Evolutionary conservation across 2,888 invertebrate genomes (phyloP).

Genomic region (Liopterus haemorrhoidalis): DNA sequence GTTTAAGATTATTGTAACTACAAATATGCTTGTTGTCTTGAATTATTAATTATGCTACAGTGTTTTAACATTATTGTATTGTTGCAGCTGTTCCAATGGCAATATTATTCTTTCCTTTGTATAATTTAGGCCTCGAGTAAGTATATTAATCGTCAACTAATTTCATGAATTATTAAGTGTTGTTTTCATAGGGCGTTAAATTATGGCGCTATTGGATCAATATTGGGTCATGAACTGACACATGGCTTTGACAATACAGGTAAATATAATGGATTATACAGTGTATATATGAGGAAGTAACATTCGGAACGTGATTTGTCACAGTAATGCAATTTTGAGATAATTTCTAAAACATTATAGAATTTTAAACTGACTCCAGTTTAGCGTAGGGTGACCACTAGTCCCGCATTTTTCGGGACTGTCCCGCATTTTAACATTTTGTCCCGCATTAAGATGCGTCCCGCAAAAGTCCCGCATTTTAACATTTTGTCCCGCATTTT

Average conservation of each 20-base stretch:
- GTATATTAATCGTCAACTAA: constrained; percentile 40
- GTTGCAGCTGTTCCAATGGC: constrained; percentile 73
- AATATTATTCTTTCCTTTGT: constrained; percentile 78
- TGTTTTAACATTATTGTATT: constrained; percentile 14
- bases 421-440: too few relatives aligned
- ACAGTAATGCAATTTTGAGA: too few relatives aligned
- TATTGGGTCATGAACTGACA: constrained; percentile 68
- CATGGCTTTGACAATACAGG: constrained; percentile 56
- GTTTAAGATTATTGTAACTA: too few relatives aligned
- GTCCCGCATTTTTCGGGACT: too few relatives aligned
- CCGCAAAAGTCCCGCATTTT: too few relatives aligned
- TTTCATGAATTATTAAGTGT: too few relatives aligned
- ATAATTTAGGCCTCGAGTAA: constrained; percentile 78
- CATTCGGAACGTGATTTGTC: not conserved
- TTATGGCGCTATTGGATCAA: constrained; percentile 73
- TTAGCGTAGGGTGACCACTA: too few relatives aligned
- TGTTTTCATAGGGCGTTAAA: constrained; percentile 75
- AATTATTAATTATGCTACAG: constrained; percentile 12
- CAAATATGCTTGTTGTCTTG: too few relatives aligned
- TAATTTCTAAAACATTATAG: too few relatives aligned
- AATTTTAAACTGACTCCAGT: too few relatives aligned
- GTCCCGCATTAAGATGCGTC: too few relatives aligned
- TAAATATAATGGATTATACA: constrained; percentile 23
- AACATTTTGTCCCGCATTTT: too few relatives aligned
- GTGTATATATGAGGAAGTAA: not conserved